Conservation (phyloP, 2,113 vertebrate genomes). For the Panthera tigris region DNA sequence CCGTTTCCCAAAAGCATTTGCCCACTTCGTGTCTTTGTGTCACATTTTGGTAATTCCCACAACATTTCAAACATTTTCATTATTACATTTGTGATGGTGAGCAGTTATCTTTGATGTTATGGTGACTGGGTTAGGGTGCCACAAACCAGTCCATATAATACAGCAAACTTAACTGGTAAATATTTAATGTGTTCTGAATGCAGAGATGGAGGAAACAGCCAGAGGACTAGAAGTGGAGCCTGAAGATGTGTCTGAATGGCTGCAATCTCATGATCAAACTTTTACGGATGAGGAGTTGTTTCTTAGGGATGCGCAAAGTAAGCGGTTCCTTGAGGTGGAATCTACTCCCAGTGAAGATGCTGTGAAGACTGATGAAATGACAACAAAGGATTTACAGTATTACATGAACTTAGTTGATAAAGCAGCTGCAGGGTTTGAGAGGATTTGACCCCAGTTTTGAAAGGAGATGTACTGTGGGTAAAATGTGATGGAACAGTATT, state of each 20-base stretch:
- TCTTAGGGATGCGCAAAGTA: background rate
- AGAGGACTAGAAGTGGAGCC: background rate
- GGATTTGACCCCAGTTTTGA: background rate
- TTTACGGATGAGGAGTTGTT: background rate
- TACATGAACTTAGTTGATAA: background rate
- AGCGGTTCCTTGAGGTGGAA: background rate
- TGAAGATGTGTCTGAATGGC: background rate
- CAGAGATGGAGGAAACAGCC: background rate
- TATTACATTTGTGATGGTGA: background rate
- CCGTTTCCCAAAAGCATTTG: background rate
- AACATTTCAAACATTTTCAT: background rate
- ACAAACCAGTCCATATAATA: background rate
- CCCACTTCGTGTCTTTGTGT: background rate
- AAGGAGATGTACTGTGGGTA: background rate
- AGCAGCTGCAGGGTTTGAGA: background rate
- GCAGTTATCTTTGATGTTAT: background rate
- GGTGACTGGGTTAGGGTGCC: background rate
- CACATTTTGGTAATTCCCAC: background rate
- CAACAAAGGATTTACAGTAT: background rate
- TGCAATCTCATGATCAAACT: background rate
- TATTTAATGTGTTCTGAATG: background rate
- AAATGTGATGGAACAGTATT: background rate
- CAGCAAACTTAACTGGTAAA: background rate
- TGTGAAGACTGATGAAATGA: background rate
- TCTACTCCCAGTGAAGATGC: background rate